Percentiles rank a stretch among this genome's conserved stretches.
phyloP scores from a whole-genome alignment of 2,888 invertebrate species.

The Lordiphosa andalusiaca region DNA sequence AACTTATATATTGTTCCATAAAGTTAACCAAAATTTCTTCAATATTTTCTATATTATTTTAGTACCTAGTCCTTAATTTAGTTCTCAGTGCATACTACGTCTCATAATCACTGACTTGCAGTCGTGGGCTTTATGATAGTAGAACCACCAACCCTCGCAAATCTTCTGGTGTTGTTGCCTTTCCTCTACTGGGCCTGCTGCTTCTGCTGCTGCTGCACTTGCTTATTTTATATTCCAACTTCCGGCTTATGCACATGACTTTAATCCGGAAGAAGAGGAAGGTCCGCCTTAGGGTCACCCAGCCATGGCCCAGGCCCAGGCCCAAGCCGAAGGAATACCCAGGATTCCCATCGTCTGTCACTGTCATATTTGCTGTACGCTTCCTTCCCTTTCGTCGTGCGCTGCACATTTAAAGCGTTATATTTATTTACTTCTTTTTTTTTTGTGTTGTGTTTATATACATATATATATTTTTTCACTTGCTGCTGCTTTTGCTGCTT shows the following conservation, averaged over 20 bases:
- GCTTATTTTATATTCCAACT: conserved; percentile 71
- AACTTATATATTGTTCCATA: too few relatives aligned
- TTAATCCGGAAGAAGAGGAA: conserved; percentile 47
- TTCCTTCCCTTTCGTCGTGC: conserved; percentile 13
- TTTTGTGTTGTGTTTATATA: conserved; percentile 8
- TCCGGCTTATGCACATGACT: conserved; percentile 74
- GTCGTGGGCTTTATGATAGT: conserved; percentile 14
- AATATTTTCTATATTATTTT: too few relatives aligned
- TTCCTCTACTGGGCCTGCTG: background rate
- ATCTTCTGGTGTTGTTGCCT: conserved; percentile 42
- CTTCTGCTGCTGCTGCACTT: conserved; percentile 38
- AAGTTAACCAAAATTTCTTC: too few relatives aligned
- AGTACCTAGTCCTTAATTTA: too few relatives aligned
- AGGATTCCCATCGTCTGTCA: conserved; percentile 51
- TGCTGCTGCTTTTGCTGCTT: conserved; percentile 16
- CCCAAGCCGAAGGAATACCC: conserved; percentile 9
- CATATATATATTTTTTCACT: conserved; percentile 23
- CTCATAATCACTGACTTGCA: conserved; percentile 24
- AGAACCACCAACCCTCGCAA: conserved; percentile 34
- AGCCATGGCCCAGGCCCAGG: conserved; percentile 7
- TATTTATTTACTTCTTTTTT: conserved; percentile 42
- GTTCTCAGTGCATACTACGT: background rate
- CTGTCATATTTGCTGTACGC: conserved; percentile 56
- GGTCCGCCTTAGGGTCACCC: conserved; percentile 40
- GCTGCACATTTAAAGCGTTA: conserved; percentile 43